Base-by-base conservation (phyloP, 2,113 vertebrate genomes). In the Piprites chloris region DNA sequence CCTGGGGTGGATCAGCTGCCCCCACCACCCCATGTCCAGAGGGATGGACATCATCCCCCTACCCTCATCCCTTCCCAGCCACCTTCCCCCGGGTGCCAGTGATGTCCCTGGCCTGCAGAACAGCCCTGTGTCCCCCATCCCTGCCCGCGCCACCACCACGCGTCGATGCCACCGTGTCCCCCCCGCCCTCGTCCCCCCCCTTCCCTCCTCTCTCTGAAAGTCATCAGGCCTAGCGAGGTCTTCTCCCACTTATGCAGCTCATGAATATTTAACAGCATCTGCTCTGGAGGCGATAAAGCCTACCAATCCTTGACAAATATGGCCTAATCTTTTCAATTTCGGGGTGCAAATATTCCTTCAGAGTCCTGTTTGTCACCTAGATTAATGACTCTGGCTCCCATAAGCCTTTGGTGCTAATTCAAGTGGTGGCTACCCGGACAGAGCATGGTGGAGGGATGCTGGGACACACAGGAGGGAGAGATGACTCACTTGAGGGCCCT, bases 261-360 rank as follows among this genome's bases (percentile, higher is more conserved):
- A 99, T 99, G 99, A 99, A 99, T 99, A 99, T 99, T 99, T 99
- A 99, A 99, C 98, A 99, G 99, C 99, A 99, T 99, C 99, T 99
- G 99, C 99, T 99, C 98, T 98, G 98, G 97, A 98, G 97, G 98
- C 97, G 96, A 98, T 97, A 98, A 98, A 99, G 98, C 98, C 98
- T 98, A 99, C 98, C 99, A 99, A 99, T 99, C 99, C 99, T 99
- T 98, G 98, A 99, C 99, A 99, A 99, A 99, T 99, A 99, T 99
- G 98, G 99, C 99, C 99, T 99, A 99, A 99, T 99, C 99, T 99
- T 99, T 99, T 99, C 99, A 99, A 99, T 99, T 99, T 99, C 98
- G 99, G 98, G 99, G 99, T 99, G 99, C 99, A 99, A 99, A 99
- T 99, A 99, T 99, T 99, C 99, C 99, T 99, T 99, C 99, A 98